Base-by-base conservation (phyloP, 2,888 invertebrate species). In the Phymatocera aterrima region DNA sequence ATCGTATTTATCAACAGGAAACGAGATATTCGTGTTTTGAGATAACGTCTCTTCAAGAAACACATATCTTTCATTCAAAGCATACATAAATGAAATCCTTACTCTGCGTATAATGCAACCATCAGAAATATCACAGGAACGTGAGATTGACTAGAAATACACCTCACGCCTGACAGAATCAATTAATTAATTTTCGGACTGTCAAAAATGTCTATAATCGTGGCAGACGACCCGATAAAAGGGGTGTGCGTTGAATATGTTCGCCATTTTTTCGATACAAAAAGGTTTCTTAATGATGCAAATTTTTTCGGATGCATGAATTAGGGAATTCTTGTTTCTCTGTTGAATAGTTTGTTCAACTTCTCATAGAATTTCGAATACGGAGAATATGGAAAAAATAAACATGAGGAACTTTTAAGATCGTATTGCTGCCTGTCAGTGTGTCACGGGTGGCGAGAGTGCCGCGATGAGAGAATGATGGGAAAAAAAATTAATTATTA, bases 371-470 rank as follows among this genome's bases (percentile, higher is more conserved):
- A 68, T 12, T 24, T 60, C 24, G 8, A 48, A n/a, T 8, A 12
- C 8, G 2, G 3, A 46, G 31, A 15, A 37, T 37, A 15, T 5
- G 5, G 18, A 10, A 6, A 77, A 37, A 37, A 40, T 40, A 72
- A 72, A 74, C 74, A 79, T 24, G 77, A 79, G 43, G 12, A 57
- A 46, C n/a, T n/a, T 43, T 60, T 40, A 24, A 34, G 57, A 77
- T 74, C 46, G 51, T 40, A 57, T 48, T 21, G 75, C 46, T 79
- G 64, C 48, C 79, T 18, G 61, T 64, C 34, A 64, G 61, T 57
- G 57, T 57, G 57, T 57, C 57, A 64, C 72, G 79, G 61, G 74
- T 80, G 65, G 48, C 57, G 46, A 79, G 79, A 77, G 61, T 37
- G 77, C 78, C 60, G 79, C 54, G 43, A 64, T 64, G n/a, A n/a